Base-by-base conservation (phyloP, 1,140 invertebrate genomes). In the Camponotus vicinus region DNA sequence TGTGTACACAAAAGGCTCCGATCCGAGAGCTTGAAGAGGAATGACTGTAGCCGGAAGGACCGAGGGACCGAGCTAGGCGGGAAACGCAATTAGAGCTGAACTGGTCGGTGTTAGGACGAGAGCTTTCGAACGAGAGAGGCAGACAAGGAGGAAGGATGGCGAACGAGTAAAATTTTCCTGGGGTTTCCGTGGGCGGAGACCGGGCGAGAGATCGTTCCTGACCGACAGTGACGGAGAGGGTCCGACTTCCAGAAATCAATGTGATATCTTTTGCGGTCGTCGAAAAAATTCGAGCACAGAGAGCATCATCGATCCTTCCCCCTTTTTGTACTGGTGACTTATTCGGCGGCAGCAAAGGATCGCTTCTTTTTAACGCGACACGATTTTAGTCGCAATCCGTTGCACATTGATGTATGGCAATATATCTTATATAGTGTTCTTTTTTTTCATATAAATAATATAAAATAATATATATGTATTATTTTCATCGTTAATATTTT, bases 41-140 rank as follows among this genome's bases (percentile, higher is more conserved):
- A 89, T 87, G 83, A 78, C 77, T 69, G 59, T 67, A 71, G 73
- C 27, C 55, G 83, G 69, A 87, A 86, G 78, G 76, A 85, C 71
- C 85, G 80, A 87, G 88, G 89, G 87, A 76, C 67, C 61, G 27
- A 57, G 64, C 75, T 82, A 86, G 61, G 77, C 85, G 91, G 86
- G 83, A 91, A 92, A 91, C 86, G 92, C 87, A 93, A 93, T 92
- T 91, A 92, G 92, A 92, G 86, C 82, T 86, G 77, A 90, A 91
- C 86, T 87, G 90, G 85, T 88, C 88, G 89, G 80, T 86, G 87
- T 83, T 88, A 83, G 78, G 52, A 69, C 42, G 80, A 82, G 80
- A 82, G 64, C 70, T 75, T 86, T 71, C 34, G 69, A 49, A 49
- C 55, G 40, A 42, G 70, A 42, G 70, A 66, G 57, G 34, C 18